phyloP scores from a whole-genome alignment of 2,888 invertebrate genomes.

The Aquatica leii region DNA sequence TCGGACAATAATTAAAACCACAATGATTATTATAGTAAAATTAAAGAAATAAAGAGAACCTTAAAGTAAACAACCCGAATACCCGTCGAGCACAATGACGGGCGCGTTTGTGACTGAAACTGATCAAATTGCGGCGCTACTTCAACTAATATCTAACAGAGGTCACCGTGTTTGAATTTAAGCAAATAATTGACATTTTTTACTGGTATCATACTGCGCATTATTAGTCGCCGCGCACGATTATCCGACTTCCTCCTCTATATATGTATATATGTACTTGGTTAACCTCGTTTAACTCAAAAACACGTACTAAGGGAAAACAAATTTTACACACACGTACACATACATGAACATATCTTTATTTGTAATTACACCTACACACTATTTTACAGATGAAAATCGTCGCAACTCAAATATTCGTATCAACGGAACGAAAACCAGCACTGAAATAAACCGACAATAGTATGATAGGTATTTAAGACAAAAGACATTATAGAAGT shows the following conservation, averaged over 20 bases:
- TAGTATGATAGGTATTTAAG: conserved; percentile 36
- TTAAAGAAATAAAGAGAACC: not conserved
- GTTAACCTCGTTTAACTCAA: no score
- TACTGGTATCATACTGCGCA: not conserved
- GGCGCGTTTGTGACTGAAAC: not conserved
- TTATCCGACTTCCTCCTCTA: not conserved
- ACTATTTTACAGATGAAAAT: conserved; percentile 64
- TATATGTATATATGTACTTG: not conserved
- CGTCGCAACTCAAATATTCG: conserved; percentile 66
- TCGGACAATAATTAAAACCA: not conserved
- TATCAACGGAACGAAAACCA: conserved; percentile 68
- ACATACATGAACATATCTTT: no score
- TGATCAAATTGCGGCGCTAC: not conserved
- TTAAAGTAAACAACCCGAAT: not conserved
- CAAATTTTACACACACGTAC: no score
- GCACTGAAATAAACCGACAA: conserved; percentile 58
- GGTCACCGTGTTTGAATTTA: not conserved
- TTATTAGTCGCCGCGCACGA: not conserved
- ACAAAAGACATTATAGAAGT: conserved; percentile 25
- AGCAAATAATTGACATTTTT: not conserved
- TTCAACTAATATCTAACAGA: not conserved
- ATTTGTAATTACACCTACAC: not conserved
- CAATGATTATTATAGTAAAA: not conserved
- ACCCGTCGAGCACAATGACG: not conserved
- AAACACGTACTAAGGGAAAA: no score